phyloP scores from a whole-genome alignment of 2,797 vertebrate species.

The Syndactyla subalaris region DNA sequence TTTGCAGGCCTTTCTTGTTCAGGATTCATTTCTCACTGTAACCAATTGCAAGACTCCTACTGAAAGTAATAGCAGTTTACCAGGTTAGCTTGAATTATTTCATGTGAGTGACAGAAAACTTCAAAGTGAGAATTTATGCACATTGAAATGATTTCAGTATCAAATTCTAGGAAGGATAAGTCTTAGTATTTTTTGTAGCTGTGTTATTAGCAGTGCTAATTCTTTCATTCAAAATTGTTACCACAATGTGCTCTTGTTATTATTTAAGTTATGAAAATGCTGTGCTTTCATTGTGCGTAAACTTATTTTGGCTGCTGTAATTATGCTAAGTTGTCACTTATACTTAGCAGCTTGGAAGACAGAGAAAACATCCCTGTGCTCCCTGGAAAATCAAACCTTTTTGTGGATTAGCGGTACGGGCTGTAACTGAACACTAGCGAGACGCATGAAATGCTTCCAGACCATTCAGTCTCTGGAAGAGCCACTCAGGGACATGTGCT shows the following conservation, averaged over 20 bases:
- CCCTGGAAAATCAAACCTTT: background rate
- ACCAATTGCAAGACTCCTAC: background rate
- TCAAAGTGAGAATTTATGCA: background rate
- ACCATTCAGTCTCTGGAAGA: background rate
- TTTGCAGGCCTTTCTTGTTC: background rate
- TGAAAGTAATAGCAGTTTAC: background rate
- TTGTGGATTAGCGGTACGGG: fast-evolving
- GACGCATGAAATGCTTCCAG: background rate
- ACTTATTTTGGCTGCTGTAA: background rate
- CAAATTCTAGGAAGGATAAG: background rate
- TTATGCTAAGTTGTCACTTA: background rate
- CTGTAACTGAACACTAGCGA: background rate
- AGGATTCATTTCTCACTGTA: background rate
- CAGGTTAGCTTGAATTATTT: background rate
- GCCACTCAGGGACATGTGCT: background rate
- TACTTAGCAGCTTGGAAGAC: background rate
- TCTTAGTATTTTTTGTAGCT: background rate
- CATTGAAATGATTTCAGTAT: background rate
- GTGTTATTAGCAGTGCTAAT: background rate
- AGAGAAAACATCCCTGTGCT: background rate
- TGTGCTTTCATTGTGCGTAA: background rate
- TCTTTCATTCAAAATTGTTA: background rate
- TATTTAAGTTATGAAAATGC: background rate
- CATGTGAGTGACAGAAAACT: background rate
- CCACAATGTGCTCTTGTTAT: background rate